A percentile compares a stretch with the other conserved stretches of the same genome.
Conservation (phyloP, 2,797 vertebrate genomes). For the Myotis pilosus region DNA sequence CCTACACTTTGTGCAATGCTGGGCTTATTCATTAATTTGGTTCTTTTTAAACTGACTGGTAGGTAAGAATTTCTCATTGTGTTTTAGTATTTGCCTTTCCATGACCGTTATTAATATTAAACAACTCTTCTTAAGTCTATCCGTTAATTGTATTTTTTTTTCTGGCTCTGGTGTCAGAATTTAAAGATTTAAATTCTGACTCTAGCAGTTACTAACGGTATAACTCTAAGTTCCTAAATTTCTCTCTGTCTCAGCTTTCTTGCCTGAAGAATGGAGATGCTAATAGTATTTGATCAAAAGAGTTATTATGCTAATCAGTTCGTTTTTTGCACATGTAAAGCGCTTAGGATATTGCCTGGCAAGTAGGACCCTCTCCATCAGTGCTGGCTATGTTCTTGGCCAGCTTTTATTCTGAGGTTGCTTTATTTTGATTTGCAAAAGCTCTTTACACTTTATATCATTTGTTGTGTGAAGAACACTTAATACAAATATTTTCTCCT, state of each 20-base stretch:
- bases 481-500: background rate
- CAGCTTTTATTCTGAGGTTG: background rate
- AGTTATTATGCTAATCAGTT: background rate
- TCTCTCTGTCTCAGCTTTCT: constrained; percentile 6
- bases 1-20: background rate
- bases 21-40: background rate
- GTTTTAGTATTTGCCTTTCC: background rate
- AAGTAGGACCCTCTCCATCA: background rate
- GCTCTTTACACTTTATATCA: background rate
- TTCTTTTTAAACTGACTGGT: background rate
- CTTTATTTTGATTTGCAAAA: constrained; percentile 2
- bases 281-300: background rate
- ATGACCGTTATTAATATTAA: background rate
- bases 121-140: background rate
- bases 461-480: background rate
- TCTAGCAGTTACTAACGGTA: background rate
- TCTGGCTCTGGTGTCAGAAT: background rate
- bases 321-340: background rate
- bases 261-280: background rate
- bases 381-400: background rate
- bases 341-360: background rate
- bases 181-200: background rate
- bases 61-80: background rate
- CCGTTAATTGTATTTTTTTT: background rate
- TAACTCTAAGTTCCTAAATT: background rate